These are phyloP conservation scores for Noctua comes DNA, from an alignment of 2,888 invertebrate species.

Conservation along the genomic window DNA sequence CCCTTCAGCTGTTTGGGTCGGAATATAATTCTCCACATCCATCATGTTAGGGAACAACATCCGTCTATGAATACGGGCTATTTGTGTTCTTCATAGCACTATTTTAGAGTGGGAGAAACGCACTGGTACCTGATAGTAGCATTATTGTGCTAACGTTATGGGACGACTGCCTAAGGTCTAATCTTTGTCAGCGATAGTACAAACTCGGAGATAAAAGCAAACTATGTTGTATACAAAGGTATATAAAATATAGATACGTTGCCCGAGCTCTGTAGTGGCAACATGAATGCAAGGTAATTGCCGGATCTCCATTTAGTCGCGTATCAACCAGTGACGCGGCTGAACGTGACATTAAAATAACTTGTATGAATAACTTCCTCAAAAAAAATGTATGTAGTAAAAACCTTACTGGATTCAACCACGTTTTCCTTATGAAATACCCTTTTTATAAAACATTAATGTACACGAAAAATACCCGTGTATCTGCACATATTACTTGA, in stretches of 20 bases:
- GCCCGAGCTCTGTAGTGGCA: too few species aligned
- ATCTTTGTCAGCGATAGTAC: neutral
- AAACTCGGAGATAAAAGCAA: neutral
- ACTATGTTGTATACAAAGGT: neutral
- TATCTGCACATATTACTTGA: neutral
- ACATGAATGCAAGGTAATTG: too few species aligned
- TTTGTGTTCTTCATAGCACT: neutral
- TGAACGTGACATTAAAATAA: too few species aligned
- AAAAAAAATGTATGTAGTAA: too few species aligned
- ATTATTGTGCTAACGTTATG: neutral
- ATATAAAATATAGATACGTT: too few species aligned
- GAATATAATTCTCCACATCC: slow-evolving; percentile 60
- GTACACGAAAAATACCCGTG: neutral
- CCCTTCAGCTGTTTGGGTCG: slow-evolving; percentile 43
- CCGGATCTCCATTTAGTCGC: too few species aligned
- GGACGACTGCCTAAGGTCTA: neutral
- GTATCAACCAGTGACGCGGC: too few species aligned
- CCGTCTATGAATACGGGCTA: slow-evolving; percentile 6
- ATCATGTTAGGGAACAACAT: slow-evolving; percentile 44
- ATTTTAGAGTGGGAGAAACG: slow-evolving; percentile 6
- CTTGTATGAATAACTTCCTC: too few species aligned
- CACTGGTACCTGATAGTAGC: neutral
- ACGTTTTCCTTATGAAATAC: neutral
- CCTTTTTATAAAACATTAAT: neutral
- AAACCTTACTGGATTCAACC: neutral